These are phyloP conservation scores for Phaetusa simplex DNA, from an alignment of 2,113 vertebrate genomes.

Conservation along the genomic window DNA sequence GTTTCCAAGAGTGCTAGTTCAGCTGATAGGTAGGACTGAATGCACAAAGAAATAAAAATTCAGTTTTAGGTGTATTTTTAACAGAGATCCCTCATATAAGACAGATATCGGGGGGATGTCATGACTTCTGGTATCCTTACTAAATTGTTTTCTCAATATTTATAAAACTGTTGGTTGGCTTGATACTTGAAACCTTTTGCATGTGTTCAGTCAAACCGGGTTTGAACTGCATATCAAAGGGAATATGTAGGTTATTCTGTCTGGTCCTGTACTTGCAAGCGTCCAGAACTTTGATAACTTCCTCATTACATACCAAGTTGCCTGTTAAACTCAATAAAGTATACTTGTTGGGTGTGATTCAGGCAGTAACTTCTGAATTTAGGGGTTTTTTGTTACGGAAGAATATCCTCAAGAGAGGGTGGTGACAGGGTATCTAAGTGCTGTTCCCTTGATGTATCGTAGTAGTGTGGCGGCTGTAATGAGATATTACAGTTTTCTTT, in stretches of 20 bases:
- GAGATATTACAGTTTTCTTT: background rate
- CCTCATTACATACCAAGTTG: background rate
- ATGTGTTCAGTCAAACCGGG: background rate
- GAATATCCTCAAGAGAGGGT: background rate
- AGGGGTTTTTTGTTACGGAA: background rate
- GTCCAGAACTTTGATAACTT: background rate
- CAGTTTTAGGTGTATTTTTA: background rate
- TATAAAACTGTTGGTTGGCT: background rate
- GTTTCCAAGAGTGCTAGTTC: background rate
- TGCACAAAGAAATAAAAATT: background rate
- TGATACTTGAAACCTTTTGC: conserved; percentile 31
- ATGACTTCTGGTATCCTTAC: background rate
- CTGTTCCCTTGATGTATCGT: background rate
- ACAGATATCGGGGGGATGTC: background rate
- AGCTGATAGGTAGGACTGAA: background rate
- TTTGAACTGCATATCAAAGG: conserved; percentile 11
- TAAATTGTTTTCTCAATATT: background rate
- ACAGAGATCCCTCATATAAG: background rate
- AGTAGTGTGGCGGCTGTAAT: background rate
- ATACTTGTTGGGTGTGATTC: background rate
- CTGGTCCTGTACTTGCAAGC: background rate
- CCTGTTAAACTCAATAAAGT: background rate
- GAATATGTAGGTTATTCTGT: background rate
- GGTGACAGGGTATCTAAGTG: background rate
- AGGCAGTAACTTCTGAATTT: background rate